Base-by-base conservation (phyloP, 2,797 vertebrate genomes). In the Thamnophis elegans region DNA sequence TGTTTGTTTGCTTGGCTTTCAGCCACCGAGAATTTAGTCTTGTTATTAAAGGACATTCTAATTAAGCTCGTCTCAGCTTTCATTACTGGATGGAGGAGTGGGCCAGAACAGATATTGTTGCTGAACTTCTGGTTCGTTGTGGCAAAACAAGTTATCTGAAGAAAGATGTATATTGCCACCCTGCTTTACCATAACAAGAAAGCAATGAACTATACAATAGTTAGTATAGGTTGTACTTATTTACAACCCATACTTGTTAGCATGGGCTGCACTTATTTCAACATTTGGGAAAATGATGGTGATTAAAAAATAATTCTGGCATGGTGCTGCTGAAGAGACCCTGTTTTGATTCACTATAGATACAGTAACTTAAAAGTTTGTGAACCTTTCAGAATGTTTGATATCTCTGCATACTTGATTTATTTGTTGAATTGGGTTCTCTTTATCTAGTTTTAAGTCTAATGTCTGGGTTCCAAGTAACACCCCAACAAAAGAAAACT, bases 121-220 rank as follows among this genome's bases (percentile, higher is more conserved):
- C 14, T 59, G 90, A 94, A 90, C 2, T 89, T 4, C 73, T 4
- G 86, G 53, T 91, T 87, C 36, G 95, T 94, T 86, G 62, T 93
- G 93, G 78, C 62, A 86, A 54, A 91, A 85, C 91, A 87, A 18
- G 51, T n/a, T 82, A 89, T 90, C 85, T 93, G 87, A 93, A 92
- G 87, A 91, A 94, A 96, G 92, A 13, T 89, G 14, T 92, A 91
- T 93, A 93, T 93, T 94, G 90, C 78, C 90, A 93, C 92, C 54
- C 91, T 95, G 65, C 25, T 88, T 94, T 89, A 86, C 93, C 93
- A 85, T 94, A 94, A 47, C 51, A 94, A 55, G 42, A 95, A 95
- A 42, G 59, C 92, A 94, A 94, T 94, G 93, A 94, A 89, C 54
- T 91, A 60, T 78, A 93, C 62, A 92, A 2, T 88, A 89, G 14